Evolutionary conservation across 2,797 vertebrate genomes (phyloP).

Genomic region (Luscinia megarhynchos): DNA sequence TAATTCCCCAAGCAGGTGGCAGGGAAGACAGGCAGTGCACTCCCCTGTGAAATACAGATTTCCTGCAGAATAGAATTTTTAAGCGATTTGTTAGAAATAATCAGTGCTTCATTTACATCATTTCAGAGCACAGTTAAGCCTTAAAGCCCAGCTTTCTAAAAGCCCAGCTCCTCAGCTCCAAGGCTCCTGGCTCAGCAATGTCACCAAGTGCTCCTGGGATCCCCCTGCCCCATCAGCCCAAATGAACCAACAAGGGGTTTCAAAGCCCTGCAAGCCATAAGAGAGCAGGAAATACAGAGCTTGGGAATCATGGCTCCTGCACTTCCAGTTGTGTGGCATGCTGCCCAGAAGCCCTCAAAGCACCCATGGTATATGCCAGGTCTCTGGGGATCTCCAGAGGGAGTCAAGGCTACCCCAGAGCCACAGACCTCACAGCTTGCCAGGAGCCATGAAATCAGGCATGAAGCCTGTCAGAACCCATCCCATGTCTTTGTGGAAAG

Average conservation of each 20-base stretch:
- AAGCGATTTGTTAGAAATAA: neutral
- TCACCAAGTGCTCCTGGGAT: neutral
- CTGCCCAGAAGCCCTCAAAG: slow-evolving; percentile 23
- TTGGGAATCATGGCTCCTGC: neutral
- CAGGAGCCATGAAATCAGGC: slow-evolving; percentile 31
- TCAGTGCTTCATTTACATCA: neutral
- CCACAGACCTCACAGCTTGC: neutral
- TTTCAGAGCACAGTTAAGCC: neutral
- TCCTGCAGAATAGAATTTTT: neutral
- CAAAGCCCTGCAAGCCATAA: neutral
- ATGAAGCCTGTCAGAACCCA: slow-evolving; percentile 51
- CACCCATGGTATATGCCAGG: neutral
- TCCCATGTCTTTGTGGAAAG: neutral
- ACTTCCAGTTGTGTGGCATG: neutral
- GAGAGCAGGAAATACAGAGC: neutral
- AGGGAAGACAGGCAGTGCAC: neutral
- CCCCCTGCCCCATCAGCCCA: neutral
- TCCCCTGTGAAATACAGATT: neutral
- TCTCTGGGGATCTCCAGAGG: neutral
- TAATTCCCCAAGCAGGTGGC: neutral
- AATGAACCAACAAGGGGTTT: neutral
- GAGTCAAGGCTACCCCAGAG: slow-evolving; percentile 18
- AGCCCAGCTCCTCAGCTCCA: neutral
- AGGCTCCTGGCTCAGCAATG: neutral
- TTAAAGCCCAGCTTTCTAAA: neutral